A percentile compares a stretch with the other conserved stretches of the same genome.
These are phyloP conservation scores for Daktulosphaira vitifoliae DNA, from an alignment of 1,140 invertebrate species.

Conservation along the genomic window DNA sequence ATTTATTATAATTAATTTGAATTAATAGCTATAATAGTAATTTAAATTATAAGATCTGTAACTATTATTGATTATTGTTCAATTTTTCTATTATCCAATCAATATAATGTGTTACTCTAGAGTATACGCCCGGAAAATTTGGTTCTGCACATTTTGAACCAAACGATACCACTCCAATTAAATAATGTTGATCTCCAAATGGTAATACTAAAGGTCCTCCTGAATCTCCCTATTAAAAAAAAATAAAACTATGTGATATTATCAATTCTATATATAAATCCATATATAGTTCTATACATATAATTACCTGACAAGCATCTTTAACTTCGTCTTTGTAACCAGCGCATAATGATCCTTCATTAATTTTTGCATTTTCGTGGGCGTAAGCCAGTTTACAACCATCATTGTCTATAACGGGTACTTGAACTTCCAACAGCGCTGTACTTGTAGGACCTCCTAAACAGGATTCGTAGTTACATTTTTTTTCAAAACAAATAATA, in stretches of 20 bases:
- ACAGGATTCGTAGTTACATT: no score
- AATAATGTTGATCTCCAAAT: constrained; percentile 42
- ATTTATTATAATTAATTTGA: no score
- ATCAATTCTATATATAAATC: not conserved
- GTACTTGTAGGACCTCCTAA: constrained; percentile 55
- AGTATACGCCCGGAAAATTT: not conserved
- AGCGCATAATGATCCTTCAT: not conserved
- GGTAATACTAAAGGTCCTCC: constrained; percentile 68
- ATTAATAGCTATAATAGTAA: no score
- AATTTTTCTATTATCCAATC: not conserved
- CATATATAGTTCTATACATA: not conserved
- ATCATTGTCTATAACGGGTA: constrained; percentile 57
- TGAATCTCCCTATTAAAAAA: constrained; percentile 60
- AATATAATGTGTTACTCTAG: not conserved
- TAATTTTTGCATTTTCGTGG: no score
- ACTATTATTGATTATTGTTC: no score
- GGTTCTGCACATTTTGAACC: not conserved
- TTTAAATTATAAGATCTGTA: no score
- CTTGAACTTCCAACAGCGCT: constrained; percentile 56
- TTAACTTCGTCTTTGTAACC: not conserved
- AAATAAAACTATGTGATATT: no score
- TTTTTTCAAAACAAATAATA: no score
- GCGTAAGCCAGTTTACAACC: no score
- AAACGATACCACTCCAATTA: not conserved
- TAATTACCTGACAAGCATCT: not conserved